Conservation (phyloP, 1,140 invertebrate genomes). For the Holcopasites calliopsidis region DNA sequence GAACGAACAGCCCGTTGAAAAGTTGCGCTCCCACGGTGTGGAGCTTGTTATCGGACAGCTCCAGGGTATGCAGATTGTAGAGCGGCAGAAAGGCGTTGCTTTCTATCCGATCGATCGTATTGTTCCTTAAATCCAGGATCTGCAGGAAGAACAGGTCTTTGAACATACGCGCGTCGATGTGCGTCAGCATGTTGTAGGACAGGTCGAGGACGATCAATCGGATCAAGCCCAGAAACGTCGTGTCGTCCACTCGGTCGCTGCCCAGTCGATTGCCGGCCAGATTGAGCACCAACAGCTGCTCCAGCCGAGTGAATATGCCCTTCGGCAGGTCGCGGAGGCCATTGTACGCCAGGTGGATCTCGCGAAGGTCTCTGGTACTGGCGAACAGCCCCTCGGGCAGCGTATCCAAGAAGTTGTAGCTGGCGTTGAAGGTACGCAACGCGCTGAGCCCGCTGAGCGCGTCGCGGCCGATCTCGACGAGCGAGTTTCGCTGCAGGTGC, state of each 20-base stretch:
- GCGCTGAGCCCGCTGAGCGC: constrained; percentile 87
- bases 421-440: constrained; percentile 90
- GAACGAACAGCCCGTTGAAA: constrained; percentile 91
- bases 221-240: constrained; percentile 91
- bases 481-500: constrained; percentile 89
- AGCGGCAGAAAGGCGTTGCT: constrained; percentile 92
- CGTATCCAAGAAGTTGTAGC: constrained; percentile 88
- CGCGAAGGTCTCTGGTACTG: constrained; percentile 87
- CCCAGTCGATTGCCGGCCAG: constrained; percentile 92
- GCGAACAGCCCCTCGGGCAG: constrained; percentile 90
- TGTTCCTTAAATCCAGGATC: constrained; percentile 92
- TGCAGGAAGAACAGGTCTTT: constrained; percentile 93
- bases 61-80: constrained; percentile 92
- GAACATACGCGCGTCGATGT: constrained; percentile 91
- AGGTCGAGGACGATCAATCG: constrained; percentile 91
- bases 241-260: constrained; percentile 89
- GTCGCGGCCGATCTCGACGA: constrained; percentile 89
- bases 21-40: constrained; percentile 89
- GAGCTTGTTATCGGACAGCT: constrained; percentile 91
- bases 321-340: constrained; percentile 88
- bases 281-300: constrained; percentile 91
- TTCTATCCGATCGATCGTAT: constrained; percentile 91
- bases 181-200: constrained; percentile 90
- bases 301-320: constrained; percentile 90
- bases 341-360: constrained; percentile 91